Evolutionary conservation across 2,797 vertebrate species (phyloP).

Genomic region (Anomalospiza imberbis): DNA sequence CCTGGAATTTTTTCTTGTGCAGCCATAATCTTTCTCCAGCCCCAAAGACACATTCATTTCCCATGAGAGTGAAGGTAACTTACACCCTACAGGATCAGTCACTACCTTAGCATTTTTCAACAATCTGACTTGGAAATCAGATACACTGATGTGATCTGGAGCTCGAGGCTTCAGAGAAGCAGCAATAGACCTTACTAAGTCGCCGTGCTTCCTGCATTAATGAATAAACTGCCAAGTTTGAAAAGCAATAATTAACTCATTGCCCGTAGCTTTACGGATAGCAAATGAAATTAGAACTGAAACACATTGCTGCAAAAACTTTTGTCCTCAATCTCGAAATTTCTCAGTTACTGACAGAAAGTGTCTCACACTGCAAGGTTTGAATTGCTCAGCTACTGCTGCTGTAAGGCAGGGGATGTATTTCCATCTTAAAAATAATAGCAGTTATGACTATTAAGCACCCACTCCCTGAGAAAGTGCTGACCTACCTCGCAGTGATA

Average conservation of each 20-base stretch:
- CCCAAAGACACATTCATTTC: background rate
- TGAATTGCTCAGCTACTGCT: background rate
- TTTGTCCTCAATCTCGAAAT: background rate
- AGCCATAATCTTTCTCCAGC: background rate
- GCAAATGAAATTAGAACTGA: background rate
- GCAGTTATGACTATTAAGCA: background rate
- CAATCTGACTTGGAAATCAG: background rate
- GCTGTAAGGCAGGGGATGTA: background rate
- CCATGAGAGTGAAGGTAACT: background rate
- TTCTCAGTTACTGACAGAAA: background rate
- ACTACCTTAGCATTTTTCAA: background rate
- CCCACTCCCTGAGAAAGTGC: background rate
- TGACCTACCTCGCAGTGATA: constrained; percentile 92
- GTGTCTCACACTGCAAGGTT: background rate
- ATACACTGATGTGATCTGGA: background rate
- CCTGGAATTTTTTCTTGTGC: background rate
- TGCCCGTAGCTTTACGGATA: background rate
- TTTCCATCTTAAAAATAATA: background rate
- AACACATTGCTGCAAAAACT: background rate
- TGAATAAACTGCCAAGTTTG: background rate
- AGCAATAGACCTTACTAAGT: background rate
- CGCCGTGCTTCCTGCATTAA: background rate
- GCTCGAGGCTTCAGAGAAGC: background rate
- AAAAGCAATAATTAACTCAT: background rate
- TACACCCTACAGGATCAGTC: background rate